Evolutionary conservation across 1,140 invertebrate species (phyloP).

Genomic region (Carposina sasakii): DNA sequence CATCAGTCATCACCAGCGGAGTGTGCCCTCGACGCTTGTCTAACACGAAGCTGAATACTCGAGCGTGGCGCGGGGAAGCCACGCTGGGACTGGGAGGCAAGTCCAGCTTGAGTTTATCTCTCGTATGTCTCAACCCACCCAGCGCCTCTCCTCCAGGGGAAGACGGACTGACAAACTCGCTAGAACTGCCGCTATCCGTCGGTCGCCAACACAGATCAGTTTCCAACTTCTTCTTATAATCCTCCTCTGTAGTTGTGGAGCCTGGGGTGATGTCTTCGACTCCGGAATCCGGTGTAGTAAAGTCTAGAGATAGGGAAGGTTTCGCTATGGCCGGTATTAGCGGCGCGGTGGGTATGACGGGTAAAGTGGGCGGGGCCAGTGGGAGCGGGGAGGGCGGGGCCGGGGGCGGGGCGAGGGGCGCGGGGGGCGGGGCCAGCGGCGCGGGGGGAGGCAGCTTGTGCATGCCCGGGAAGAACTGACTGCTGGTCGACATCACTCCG

Average conservation of each 20-base stretch:
- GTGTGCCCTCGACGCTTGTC: conserved; percentile 41
- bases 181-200: conserved; percentile 55
- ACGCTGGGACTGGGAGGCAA: conserved; percentile 72
- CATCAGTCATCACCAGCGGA: conserved; percentile 50
- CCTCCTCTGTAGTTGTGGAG: conserved; percentile 48
- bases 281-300: conserved; percentile 74
- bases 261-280: conserved; percentile 74
- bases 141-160: conserved; percentile 62
- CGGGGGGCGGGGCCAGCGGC: conserved; percentile 25
- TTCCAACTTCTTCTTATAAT: conserved; percentile 40
- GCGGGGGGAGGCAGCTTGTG: conserved; percentile 43
- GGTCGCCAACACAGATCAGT: conserved; percentile 36
- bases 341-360: conserved; percentile 34
- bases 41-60: conserved; percentile 60
- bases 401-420: conserved; percentile 35
- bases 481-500: conserved; percentile 74
- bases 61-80: conserved; percentile 46
- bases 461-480: conserved; percentile 82
- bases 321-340: too few relatives aligned
- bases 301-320: conserved; percentile 61
- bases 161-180: conserved; percentile 54
- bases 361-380: conserved; percentile 10
- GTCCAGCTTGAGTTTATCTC: conserved; percentile 81
- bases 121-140: conserved; percentile 82
- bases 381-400: conserved; percentile 34